Evolutionary conservation across 2,113 vertebrate genomes (phyloP).

Genomic region (Myrmecophaga tridactyla): DNA sequence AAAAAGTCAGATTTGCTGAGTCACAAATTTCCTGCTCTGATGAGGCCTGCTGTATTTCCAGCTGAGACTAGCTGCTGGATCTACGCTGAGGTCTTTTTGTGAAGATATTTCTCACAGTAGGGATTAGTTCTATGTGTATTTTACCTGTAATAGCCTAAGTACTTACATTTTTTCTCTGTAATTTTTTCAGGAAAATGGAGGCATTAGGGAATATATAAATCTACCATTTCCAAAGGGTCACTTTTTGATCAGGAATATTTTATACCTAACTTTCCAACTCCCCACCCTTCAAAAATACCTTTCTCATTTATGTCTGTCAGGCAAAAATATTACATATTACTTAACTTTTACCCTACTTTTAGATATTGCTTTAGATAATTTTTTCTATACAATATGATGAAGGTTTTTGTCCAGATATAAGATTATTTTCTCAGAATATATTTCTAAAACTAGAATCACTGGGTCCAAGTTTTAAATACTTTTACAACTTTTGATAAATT

Average conservation of each 20-base stretch:
- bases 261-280: neutral
- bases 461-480: neutral
- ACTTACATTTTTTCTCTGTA: neutral
- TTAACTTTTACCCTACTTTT: neutral
- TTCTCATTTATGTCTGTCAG: neutral
- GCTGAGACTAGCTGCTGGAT: neutral
- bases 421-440: neutral
- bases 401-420: neutral
- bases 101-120: neutral
- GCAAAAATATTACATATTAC: neutral
- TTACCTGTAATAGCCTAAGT: neutral
- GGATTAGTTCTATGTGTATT: neutral
- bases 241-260: neutral
- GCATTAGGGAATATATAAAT: neutral
- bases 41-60: neutral
- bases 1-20: neutral
- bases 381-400: neutral
- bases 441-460: neutral
- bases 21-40: neutral
- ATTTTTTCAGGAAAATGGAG: slow-evolving; percentile 6
- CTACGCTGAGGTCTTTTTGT: neutral
- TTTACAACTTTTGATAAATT: neutral
- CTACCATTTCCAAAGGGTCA: neutral
- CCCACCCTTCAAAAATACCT: neutral
- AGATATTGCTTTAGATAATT: neutral